Evolutionary conservation across 2,888 invertebrate genomes (phyloP), one percentile per base, ranked within the genome.

Genomic region (Schrankia costaestrigalis): DNA sequence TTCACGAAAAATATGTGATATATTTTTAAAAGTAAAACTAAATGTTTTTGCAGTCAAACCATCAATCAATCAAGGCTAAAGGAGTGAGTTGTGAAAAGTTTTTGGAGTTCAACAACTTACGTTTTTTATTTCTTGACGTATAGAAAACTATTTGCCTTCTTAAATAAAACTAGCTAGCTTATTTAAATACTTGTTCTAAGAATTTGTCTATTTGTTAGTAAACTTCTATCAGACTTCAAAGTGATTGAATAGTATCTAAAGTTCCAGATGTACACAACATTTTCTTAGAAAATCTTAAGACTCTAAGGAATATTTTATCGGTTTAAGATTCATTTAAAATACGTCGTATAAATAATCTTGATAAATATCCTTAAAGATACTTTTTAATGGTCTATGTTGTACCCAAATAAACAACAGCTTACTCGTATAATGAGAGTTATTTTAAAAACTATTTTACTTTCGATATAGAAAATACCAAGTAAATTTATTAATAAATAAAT

Each of bases 41-140:
- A 31, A 32, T 25, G 11, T 18, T 24, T 43, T 29, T 24, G 17
- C 17, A 12, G 22, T 25, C 23, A 38, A 3, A 30, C 17, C 25
- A 37, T 32, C 33, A 31, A 46, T 55, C 56, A 45, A 43, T 55
- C 52, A 35, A 38, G 35, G 25, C 34, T 24, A 17, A 35, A 33
- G 30, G n/a, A 44, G 39, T n/a, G n/a, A n/a, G n/a, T 44, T 31
- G 10, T 18, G 28, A 5, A 27, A 45, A 55, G 14, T 39, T 45
- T 25, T 17, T 37, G 11, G 28, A 42, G 45, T 48, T 54, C 48
- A 51, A 46, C 31, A 45, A 51, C 48, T 42, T 35, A 1, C 5
- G 35, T 31, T 39, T 37, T 42, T 40, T 46, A 10, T 32, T 27
- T 14, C 8, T 37, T 27, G 43, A 34, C 36, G 25, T 35, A 37